phyloP scores from a whole-genome alignment of 2,113 vertebrate genomes.

The Vidua macroura region DNA sequence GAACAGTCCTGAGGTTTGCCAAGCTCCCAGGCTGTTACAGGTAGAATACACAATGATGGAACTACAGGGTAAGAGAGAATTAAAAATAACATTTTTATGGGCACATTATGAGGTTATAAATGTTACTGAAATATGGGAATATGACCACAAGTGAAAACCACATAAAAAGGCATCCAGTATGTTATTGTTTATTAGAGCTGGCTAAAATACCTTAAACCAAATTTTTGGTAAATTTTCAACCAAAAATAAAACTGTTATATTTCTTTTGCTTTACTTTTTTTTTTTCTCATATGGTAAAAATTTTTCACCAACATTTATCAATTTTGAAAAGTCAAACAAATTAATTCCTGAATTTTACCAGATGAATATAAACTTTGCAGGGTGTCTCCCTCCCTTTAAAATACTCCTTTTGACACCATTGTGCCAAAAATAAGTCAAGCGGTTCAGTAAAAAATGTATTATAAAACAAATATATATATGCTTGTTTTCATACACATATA shows the following conservation, averaged over 20 bases:
- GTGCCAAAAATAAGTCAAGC: not conserved
- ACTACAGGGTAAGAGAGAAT: constrained; percentile 10
- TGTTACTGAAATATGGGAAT: constrained; percentile 20
- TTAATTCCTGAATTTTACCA: not conserved
- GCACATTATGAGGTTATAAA: not conserved
- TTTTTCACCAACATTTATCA: not conserved
- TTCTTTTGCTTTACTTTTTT: not conserved
- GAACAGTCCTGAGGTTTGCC: constrained; percentile 16
- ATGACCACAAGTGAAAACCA: constrained; percentile 9
- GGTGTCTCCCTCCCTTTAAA: not conserved
- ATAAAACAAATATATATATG: not conserved
- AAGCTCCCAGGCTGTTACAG: not conserved
- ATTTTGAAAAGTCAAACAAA: not conserved
- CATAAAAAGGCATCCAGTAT: not conserved
- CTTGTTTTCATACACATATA: not conserved
- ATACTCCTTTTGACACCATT: not conserved
- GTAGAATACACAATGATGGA: not conserved
- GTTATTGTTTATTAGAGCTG: constrained; percentile 44
- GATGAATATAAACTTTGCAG: not conserved
- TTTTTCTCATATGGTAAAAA: not conserved
- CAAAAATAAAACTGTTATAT: not conserved
- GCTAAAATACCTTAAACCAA: not conserved
- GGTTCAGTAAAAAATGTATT: not conserved
- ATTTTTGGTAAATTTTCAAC: not conserved
- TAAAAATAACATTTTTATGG: constrained; percentile 19